These are phyloP conservation scores for Brachionichthys hirsutus DNA, from an alignment of 2,113 vertebrate species.

Conservation along the genomic window DNA sequence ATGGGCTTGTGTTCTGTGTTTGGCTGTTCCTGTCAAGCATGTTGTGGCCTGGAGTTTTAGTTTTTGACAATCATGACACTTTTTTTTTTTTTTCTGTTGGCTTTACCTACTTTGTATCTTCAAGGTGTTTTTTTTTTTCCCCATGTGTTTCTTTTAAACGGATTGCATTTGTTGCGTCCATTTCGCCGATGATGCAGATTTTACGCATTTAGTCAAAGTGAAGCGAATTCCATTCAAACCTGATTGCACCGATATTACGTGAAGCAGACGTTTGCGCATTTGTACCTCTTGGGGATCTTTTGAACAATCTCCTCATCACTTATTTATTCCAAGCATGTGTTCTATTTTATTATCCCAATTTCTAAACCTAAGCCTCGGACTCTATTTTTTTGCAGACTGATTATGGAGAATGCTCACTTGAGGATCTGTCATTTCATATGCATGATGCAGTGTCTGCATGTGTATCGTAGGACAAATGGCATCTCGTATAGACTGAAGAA, in stretches of 20 bases:
- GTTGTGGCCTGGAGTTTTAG: conserved; percentile 36
- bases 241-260: conserved; percentile 28
- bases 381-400: conserved; percentile 51
- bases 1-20: conserved; percentile 35
- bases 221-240: conserved; percentile 4
- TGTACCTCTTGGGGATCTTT: conserved; percentile 26
- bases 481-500: conserved; percentile 9
- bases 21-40: conserved; percentile 58
- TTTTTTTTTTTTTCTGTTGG: not conserved
- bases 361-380: conserved; percentile 42
- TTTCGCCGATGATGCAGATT: conserved; percentile 11
- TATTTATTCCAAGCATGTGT: conserved; percentile 57
- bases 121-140: not conserved
- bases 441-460: conserved; percentile 54
- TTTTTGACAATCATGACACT: conserved; percentile 12
- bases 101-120: conserved; percentile 2
- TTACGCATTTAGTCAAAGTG: conserved; percentile 11
- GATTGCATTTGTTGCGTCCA: not conserved
- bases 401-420: conserved; percentile 26
- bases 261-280: conserved; percentile 19
- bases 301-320: conserved; percentile 29
- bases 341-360: conserved; percentile 45
- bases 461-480: conserved; percentile 7
- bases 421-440: conserved; percentile 39
- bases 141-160: not conserved